Base-by-base conservation (phyloP, 2,797 vertebrate genomes). In the Thunnus albacares region DNA sequence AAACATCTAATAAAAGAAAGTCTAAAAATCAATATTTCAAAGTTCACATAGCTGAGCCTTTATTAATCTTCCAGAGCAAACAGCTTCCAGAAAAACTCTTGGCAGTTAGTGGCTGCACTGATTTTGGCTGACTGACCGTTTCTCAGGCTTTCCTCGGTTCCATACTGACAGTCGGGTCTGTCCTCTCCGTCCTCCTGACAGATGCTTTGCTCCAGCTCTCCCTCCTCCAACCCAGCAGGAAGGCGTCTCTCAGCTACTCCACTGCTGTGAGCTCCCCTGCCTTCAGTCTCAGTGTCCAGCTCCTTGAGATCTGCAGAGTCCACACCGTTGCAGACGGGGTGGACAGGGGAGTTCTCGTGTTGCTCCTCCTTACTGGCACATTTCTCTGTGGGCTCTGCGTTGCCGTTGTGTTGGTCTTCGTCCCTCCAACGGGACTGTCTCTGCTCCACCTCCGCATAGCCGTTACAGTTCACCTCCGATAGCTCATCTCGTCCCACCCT, bases 391-490 rank as follows among this genome's bases (percentile, higher is more conserved):
- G 79, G 59, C 52, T 86, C 91, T 47, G 80, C 5, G 17, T 95
- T 95, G 62, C 95, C 95, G n/a, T 96, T 96, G 87, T 94, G 93
- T 79, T 93, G 94, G 86, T 95, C 94, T 78, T 95, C 92, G 5
- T 93, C 91, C 59, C 82, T 92, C 89, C 90, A 89, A 60, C 85
- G 86, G 8, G 80, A 82, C 65, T 79, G 77, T 51, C 64, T 80
- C 71, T 89, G 85, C 61, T 91, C 77, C 73, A 41, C 74, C 92
- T 94, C 86, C 87, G 94, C 91, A 90, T 97, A 94, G 71, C 97
- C 97, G 1, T 99, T 99, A 92, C 97, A 98, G 92, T 97, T 98
- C 55, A 97, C 85, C 86, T 97, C 96, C 14, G 79, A 82, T 83
- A 56, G 79, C 90, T 35, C 78, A 18, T 92, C 95, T 86, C 90